Conservation (phyloP, 2,113 vertebrate genomes). For the Psephotus haematonotus region DNA sequence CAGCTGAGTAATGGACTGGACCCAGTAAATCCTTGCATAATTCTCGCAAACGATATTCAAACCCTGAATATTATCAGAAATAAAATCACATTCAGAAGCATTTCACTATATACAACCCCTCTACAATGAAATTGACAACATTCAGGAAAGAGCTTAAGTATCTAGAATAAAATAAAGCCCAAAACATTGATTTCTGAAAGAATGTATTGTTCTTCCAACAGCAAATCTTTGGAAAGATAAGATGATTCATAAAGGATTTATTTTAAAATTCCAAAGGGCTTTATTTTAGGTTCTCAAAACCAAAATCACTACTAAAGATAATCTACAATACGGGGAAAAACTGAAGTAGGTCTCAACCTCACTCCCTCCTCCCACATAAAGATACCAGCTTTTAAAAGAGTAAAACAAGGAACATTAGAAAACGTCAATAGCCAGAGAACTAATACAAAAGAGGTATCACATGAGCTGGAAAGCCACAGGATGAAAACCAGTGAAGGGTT, state of each 20-base stretch:
- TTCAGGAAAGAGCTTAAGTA: background rate
- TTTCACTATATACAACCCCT: background rate
- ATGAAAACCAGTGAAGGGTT: background rate
- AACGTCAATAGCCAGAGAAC: background rate
- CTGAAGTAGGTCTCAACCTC: background rate
- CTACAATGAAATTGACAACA: background rate
- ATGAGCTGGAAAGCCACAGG: background rate
- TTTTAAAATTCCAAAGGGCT: background rate
- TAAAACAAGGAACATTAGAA: background rate
- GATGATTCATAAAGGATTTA: background rate
- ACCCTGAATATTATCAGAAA: conserved; percentile 74
- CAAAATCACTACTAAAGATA: background rate
- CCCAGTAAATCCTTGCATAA: conserved; percentile 96
- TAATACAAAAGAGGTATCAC: background rate
- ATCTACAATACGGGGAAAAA: background rate
- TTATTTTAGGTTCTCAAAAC: background rate
- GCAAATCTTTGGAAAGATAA: background rate
- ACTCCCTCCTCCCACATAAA: background rate
- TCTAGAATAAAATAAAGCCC: background rate
- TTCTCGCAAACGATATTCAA: conserved; percentile 92
- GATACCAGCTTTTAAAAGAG: background rate
- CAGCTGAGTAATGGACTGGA: conserved; percentile 91
- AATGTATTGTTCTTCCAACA: background rate
- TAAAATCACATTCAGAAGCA: background rate
- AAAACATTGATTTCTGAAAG: background rate